Evolutionary conservation across 2,888 invertebrate genomes (phyloP).

Genomic region (Rhodophaea formosa): DNA sequence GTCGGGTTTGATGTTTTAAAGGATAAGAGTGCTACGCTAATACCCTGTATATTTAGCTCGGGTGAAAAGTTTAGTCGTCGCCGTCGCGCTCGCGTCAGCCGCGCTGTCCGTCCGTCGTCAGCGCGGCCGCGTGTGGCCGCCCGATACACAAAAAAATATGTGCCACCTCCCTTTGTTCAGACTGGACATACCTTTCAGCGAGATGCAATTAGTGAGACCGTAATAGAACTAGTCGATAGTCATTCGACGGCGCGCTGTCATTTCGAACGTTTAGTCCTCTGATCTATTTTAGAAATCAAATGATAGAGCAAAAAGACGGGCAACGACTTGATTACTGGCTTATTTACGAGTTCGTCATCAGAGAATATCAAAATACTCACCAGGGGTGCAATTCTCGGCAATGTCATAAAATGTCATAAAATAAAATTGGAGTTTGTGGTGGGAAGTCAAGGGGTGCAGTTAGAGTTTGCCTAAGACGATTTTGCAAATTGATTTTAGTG

Average conservation of each 20-base stretch:
- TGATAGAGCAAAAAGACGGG: slow-evolving; percentile 54
- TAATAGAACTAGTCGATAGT: slow-evolving; percentile 76
- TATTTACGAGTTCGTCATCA: slow-evolving; percentile 40
- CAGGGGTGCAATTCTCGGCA: too few species aligned
- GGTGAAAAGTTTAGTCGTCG: slow-evolving; percentile 78
- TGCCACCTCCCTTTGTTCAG: slow-evolving; percentile 79
- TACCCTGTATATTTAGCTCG: slow-evolving; percentile 76
- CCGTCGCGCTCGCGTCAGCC: slow-evolving; percentile 60
- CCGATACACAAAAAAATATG: slow-evolving; percentile 74
- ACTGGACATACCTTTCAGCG: slow-evolving; percentile 80
- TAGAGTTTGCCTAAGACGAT: too few species aligned
- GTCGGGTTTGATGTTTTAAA: too few species aligned
- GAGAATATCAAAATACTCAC: slow-evolving; percentile 57
- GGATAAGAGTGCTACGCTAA: too few species aligned
- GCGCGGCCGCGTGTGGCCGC: slow-evolving; percentile 71
- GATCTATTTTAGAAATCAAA: slow-evolving; percentile 79
- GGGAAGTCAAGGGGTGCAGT: too few species aligned
- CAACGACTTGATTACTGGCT: slow-evolving; percentile 52
- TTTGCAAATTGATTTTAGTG: too few species aligned
- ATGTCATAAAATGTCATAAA: too few species aligned
- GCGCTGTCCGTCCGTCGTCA: slow-evolving; percentile 69
- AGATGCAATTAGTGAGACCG: slow-evolving; percentile 77
- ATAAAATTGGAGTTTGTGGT: too few species aligned
- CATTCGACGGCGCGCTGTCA: slow-evolving; percentile 66
- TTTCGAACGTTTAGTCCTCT: slow-evolving; percentile 70